These are phyloP conservation scores for Gymnothorax reevesii DNA, from an alignment of 2,797 vertebrate genomes.

Conservation along the genomic window DNA sequence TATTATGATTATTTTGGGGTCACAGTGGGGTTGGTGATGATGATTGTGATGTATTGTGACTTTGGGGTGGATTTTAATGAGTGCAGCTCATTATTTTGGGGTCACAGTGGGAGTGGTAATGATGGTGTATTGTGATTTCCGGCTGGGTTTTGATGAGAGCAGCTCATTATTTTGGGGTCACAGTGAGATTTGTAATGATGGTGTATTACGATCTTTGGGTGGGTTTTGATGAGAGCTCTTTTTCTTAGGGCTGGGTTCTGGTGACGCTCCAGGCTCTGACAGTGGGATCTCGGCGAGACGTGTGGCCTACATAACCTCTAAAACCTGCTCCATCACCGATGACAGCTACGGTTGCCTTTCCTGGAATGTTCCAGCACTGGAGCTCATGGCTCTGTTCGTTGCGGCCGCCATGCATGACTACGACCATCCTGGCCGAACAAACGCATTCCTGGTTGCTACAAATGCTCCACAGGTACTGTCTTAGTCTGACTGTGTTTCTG, in stretches of 20 bases:
- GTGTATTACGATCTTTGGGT: no score
- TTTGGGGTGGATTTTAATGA: neutral
- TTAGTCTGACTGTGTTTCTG: neutral
- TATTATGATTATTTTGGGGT: no score
- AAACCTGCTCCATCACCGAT: constrained; percentile 84
- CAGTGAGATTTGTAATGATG: no score
- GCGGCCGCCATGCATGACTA: constrained; percentile 79
- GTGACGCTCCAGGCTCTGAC: constrained; percentile 75
- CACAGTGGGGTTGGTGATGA: no score
- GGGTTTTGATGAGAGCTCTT: neutral
- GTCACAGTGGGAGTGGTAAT: no score
- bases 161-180: no score
- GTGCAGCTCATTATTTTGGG: no score
- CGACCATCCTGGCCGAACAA: constrained; percentile 87
- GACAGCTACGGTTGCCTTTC: constrained; percentile 90
- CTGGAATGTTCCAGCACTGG: constrained; percentile 92
- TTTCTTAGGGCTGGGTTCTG: neutral
- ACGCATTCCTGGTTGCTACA: constrained; percentile 96
- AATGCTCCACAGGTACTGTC: constrained; percentile 89
- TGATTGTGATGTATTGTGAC: neutral
- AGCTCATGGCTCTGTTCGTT: constrained; percentile 96
- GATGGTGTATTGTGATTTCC: neutral
- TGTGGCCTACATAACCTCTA: constrained; percentile 86
- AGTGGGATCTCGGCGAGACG: constrained; percentile 76
- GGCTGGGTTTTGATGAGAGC: neutral